Evolutionary conservation across 1,140 invertebrate species (phyloP), one percentile per base, ranked within the genome.

Genomic region (Holotrichia oblita): DNA sequence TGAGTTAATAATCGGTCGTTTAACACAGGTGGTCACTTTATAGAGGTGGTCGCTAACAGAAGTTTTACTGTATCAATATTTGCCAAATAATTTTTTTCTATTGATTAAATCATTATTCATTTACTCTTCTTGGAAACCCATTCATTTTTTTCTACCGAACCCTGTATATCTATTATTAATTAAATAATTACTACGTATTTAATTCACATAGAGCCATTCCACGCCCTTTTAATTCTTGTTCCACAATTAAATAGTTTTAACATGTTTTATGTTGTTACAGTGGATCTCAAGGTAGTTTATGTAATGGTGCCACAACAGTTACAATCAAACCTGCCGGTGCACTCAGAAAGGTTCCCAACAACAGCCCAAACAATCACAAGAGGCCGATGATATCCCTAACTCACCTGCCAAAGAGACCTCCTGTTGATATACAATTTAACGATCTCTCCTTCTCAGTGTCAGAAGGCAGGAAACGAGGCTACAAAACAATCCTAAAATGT

Each of bases 341-440:
- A 1, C 85, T 93, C 76, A 89, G 90, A 22, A 94, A 93, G 84
- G 88, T 93, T 64, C 91, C 90, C 55, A 94, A 93, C 82, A 90
- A 90, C 74, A 91, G 90, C 80, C 90, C 90, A 12, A 91, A 90
- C 83, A 89, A 89, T 78, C 83, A 87, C 79, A 83, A 84, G 72
- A 83, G 81, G 77, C 84, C 83, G 8, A 86, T 82, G 80, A 83
- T 93, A 20, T 86, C 93, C 40, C 87, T 96, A 78, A 93, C 93
- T 59, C 93, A 95, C 85, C 88, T 97, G 73, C 93, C 94, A 1
- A 93, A 94, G 83, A 90, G 94, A 64, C 94, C 94, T 40, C 94
- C 95, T 64, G 94, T 97, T 41, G 94, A 97, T 86, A 95, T 97
- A 79, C 93, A 95, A 87, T 97, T 97, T 87, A 91, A 90, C 74